A percentile compares a stretch with the other conserved stretches of the same genome.
Evolutionary conservation across 2,113 vertebrate species (phyloP).

Genomic region (Cyprinodon tularosa): DNA sequence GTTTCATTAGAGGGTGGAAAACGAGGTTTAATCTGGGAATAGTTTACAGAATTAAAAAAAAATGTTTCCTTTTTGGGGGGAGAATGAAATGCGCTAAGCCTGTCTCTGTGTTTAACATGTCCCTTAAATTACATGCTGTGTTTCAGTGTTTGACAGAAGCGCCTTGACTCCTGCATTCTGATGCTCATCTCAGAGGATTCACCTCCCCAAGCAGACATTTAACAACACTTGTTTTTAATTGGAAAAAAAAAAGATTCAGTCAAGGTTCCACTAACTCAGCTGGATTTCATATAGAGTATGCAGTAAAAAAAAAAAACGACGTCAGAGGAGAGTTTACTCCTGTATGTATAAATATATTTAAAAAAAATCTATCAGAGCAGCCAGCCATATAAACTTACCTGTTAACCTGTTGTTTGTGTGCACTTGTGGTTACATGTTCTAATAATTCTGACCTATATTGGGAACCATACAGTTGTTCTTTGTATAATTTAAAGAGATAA

Average conservation of each 20-base stretch:
- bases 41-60: neutral
- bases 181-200: slow-evolving; percentile 19
- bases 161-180: slow-evolving; percentile 3
- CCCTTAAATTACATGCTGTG: neutral
- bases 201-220: slow-evolving; percentile 16
- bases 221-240: slow-evolving; percentile 11
- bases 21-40: neutral
- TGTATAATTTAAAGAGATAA: slow-evolving; percentile 36
- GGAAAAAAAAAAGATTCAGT: neutral
- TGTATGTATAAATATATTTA: neutral
- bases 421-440: slow-evolving; percentile 34
- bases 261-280: slow-evolving; percentile 9
- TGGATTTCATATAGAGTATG: slow-evolving; percentile 9
- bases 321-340: slow-evolving; percentile 46
- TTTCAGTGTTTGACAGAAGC: slow-evolving; percentile 8
- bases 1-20: slow-evolving; percentile 12
- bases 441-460: slow-evolving; percentile 45
- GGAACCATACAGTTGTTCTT: slow-evolving; percentile 53
- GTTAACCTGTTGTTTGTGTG: slow-evolving; percentile 22
- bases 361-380: slow-evolving; percentile 18
- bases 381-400: slow-evolving; percentile 6
- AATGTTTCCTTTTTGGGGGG: neutral
- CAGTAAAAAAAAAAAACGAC: slow-evolving; percentile 2
- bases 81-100: slow-evolving; percentile 8
- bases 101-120: neutral